Base-by-base conservation (phyloP, 1,140 invertebrate species). In the Stegodyphus dumicola region DNA sequence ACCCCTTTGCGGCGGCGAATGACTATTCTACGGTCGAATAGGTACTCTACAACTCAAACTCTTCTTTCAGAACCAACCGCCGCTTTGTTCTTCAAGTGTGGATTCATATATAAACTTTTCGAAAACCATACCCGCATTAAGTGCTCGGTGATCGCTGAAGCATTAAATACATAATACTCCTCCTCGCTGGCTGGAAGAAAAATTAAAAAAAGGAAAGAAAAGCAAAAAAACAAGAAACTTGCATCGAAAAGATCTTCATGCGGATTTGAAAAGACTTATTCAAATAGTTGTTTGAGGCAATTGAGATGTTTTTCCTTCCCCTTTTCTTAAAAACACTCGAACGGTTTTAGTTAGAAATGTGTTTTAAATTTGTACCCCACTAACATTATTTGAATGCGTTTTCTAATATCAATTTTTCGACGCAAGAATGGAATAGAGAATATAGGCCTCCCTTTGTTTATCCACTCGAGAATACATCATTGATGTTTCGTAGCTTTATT, bases 231-330 rank as follows among this genome's bases (percentile, higher is more conserved):
- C 13, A 67, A 67, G n/a, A n/a, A 67, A n/a, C 7, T 48, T 52
- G 60, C 60, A 49, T 77, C 49, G 11, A 60, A 66, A 77, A 77
- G 75, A 77, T 17, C 56, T 67, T 13, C 11, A 67, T 67, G 65
- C n/a, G 9, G 9, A 67, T 81, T 33, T 81, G 78, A 73, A 81
- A 81, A 81, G 78, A 69, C 7, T 52, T 73, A 81, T 81, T 81
- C 78, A 81, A 73, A 81, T 64, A 51, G 52, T 54, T 78, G 75
- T 77, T 75, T 49, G 52, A 75, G 65, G 65, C 7, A 67, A 15
- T 67, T 13, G 65, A 67, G 17, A 67, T 67, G 60, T 77, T 77
- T 53, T 67, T 52, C 11, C 33, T 33, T 33, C 33, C 33, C 53
- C 65, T 66, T 77, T 5, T 17, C 10, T 13, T 13, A 77, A 77